Percentiles rank a stretch among this genome's conserved stretches.
Conservation (phyloP, 2,888 invertebrate genomes). For the Drosophila pseudotalamancana region DNA sequence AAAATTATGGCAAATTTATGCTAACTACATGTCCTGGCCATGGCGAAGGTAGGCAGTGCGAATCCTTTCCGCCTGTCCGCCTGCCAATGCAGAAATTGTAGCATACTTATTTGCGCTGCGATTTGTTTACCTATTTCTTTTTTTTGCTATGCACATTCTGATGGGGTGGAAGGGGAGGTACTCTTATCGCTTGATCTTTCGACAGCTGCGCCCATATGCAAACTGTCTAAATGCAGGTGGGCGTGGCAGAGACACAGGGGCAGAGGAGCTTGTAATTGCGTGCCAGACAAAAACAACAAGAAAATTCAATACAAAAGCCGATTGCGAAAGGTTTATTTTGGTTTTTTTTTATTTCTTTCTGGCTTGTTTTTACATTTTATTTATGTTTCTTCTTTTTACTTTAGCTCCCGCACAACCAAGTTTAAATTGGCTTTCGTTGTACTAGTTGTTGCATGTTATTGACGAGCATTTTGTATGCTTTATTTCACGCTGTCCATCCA, state of each 20-base stretch:
- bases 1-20: constrained; percentile 82
- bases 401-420: constrained; percentile 32
- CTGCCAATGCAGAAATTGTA: constrained; percentile 46
- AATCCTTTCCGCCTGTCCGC: constrained; percentile 21
- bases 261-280: constrained; percentile 22
- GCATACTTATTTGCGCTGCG: constrained; percentile 55
- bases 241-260: not conserved
- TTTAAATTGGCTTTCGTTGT: constrained; percentile 70
- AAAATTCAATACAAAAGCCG: constrained; percentile 50
- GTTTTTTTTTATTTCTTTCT: not conserved
- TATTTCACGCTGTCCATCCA: constrained; percentile 70
- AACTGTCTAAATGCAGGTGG: constrained; percentile 41
- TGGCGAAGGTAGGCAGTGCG: constrained; percentile 30
- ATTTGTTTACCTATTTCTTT: constrained; percentile 43
- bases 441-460: constrained; percentile 57
- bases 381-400: not conserved
- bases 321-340: constrained; percentile 44
- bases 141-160: constrained; percentile 1
- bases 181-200: constrained; percentile 54
- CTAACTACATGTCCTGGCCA: constrained; percentile 73
- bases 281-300: constrained; percentile 9
- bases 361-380: constrained; percentile 27
- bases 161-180: not conserved
- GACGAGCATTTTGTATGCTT: constrained; percentile 70
- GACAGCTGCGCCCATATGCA: constrained; percentile 66